Conservation (phyloP, 2,888 invertebrate genomes). For the Uropetala carovei region DNA sequence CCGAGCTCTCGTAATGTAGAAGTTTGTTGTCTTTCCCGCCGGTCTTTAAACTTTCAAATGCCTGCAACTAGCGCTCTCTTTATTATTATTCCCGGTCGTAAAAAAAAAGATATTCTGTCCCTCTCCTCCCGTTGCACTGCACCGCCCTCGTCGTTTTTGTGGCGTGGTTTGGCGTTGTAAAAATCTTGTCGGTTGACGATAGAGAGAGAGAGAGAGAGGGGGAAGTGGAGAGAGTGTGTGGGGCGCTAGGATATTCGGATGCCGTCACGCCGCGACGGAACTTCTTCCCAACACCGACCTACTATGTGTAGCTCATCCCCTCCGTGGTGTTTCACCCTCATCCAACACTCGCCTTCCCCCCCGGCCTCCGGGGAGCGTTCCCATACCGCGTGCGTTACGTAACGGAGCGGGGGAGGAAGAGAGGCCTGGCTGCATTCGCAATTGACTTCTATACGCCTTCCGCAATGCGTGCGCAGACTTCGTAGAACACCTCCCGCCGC, state of each 20-base stretch:
- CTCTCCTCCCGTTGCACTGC: not conserved
- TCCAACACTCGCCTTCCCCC: too few relatives aligned
- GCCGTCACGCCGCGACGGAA: not conserved
- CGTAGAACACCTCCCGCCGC: too few relatives aligned
- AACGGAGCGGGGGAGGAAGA: too few relatives aligned
- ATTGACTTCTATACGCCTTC: too few relatives aligned
- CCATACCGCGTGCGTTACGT: too few relatives aligned
- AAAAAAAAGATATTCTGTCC: conserved; percentile 16
- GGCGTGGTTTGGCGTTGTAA: conserved; percentile 48
- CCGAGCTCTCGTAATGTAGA: conserved; percentile 35
- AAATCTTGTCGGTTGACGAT: conserved; percentile 20
- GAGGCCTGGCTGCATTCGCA: too few relatives aligned
- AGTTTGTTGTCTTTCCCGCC: conserved; percentile 59
- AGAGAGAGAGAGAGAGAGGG: not conserved
- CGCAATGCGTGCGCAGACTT: too few relatives aligned
- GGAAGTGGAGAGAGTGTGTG: not conserved
- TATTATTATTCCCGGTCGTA: conserved; percentile 62
- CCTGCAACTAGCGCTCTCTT: conserved; percentile 60
- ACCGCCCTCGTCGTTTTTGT: conserved; percentile 22
- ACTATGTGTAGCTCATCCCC: too few relatives aligned
- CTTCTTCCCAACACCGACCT: not conserved
- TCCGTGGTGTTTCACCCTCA: too few relatives aligned
- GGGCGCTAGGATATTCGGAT: not conserved
- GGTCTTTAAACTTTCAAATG: conserved; percentile 63
- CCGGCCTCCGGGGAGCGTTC: too few relatives aligned